Percentiles rank a stretch among this genome's conserved stretches.
phyloP scores from a whole-genome alignment of 2,113 vertebrate species.

The Syngnathus scovelli region DNA sequence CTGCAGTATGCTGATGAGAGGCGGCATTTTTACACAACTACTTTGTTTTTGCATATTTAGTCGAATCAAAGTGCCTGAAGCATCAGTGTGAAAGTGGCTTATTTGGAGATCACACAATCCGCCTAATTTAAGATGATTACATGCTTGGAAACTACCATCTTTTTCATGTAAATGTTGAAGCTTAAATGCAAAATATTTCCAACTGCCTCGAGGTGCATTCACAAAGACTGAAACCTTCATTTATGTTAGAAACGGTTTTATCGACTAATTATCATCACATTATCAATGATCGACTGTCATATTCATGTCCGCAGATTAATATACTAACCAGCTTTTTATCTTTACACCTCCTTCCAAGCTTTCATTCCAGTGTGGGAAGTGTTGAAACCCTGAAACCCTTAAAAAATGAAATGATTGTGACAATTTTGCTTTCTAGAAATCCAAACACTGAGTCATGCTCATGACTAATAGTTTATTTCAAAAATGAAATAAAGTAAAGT shows the following conservation, averaged over 20 bases:
- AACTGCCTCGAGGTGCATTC: not conserved
- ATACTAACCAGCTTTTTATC: not conserved
- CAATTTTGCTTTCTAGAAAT: not conserved
- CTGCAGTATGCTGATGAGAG: not conserved
- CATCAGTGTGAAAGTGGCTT: not conserved
- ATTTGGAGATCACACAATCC: conserved; percentile 3
- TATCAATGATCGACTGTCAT: not conserved
- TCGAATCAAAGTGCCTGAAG: not conserved
- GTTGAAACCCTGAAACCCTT: not conserved
- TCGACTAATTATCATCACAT: not conserved
- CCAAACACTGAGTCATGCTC: not conserved
- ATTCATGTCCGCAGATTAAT: not conserved
- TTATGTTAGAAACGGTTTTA: not conserved
- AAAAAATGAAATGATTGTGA: not conserved
- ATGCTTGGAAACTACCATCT: not conserved
- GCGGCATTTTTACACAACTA: not conserved
- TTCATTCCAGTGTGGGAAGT: not conserved
- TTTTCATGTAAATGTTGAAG: conserved; percentile 5
- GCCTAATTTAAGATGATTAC: conserved; percentile 2
- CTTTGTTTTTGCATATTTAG: conserved; percentile 8
- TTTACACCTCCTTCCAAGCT: not conserved
- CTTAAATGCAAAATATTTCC: not conserved
- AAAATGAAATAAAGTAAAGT: too few species aligned
- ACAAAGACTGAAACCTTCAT: not conserved
- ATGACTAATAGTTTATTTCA: not conserved